Evolutionary conservation across 2,888 invertebrate genomes (phyloP).

Genomic region (Epistrophe eligans): DNA sequence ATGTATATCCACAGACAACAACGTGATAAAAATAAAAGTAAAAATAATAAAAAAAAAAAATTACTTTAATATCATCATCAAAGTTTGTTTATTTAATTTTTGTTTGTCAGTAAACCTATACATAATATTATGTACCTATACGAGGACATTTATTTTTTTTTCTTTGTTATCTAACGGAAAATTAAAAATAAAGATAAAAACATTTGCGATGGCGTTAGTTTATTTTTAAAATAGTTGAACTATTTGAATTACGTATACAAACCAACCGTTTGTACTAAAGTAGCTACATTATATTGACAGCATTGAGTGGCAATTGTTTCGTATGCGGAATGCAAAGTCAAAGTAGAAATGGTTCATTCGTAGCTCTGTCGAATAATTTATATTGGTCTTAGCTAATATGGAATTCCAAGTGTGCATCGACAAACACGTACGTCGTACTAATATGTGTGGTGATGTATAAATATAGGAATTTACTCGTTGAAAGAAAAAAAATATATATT

Average conservation of each 20-base stretch:
- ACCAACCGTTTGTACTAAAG: background rate
- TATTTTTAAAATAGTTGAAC: slow-evolving; percentile 1
- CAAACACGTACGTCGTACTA: slow-evolving; percentile 5
- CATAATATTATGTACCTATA: no score
- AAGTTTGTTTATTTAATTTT: slow-evolving; percentile 16
- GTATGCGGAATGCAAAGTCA: slow-evolving; percentile 25
- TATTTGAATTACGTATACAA: slow-evolving; percentile 21
- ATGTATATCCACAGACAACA: slow-evolving; percentile 1
- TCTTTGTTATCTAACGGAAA: slow-evolving; percentile 18
- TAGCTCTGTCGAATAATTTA: background rate
- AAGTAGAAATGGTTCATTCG: slow-evolving; percentile 16
- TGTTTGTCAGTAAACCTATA: background rate
- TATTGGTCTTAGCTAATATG: slow-evolving; percentile 35
- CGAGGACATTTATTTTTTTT: background rate
- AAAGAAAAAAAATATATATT: background rate
- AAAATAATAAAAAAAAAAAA: slow-evolving; percentile 24
- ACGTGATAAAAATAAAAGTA: slow-evolving; percentile 6
- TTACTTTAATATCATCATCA: slow-evolving; percentile 16
- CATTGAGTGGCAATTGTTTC: slow-evolving; percentile 26
- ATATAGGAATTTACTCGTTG: slow-evolving; percentile 25
- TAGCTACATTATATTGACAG: background rate
- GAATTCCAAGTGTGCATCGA: slow-evolving; percentile 48
- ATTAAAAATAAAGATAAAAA: background rate
- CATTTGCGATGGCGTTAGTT: background rate
- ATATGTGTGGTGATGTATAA: slow-evolving; percentile 3